Evolutionary conservation across 2,888 invertebrate genomes (phyloP).

Genomic region (Ophion ventricosus): DNA sequence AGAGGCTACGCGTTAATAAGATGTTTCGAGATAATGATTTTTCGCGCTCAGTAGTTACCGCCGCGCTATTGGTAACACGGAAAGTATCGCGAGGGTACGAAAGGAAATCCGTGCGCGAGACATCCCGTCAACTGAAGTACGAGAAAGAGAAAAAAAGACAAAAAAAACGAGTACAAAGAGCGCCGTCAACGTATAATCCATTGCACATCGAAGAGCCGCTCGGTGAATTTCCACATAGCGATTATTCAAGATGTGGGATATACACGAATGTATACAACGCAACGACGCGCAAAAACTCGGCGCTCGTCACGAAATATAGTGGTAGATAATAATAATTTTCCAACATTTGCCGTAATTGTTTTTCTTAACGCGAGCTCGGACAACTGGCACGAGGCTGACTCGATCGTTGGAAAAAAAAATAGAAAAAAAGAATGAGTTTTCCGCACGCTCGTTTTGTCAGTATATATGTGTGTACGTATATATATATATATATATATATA

Average conservation of each 20-base stretch:
- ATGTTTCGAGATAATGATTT: constrained; percentile 57
- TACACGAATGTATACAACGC: background rate
- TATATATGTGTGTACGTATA: too few species aligned
- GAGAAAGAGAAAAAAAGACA: background rate
- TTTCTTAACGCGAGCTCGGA: constrained; percentile 6
- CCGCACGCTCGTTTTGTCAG: background rate
- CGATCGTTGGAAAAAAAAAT: constrained; percentile 5
- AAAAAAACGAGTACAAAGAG: background rate
- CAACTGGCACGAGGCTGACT: constrained; percentile 17
- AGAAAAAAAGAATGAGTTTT: background rate
- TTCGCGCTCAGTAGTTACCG: constrained; percentile 44
- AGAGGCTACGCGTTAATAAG: constrained; percentile 60
- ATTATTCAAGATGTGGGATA: constrained; percentile 50
- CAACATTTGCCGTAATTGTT: constrained; percentile 9
- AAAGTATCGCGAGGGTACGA: constrained; percentile 6
- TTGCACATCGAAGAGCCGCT: constrained; percentile 51
- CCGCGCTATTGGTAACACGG: background rate
- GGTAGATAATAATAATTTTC: background rate
- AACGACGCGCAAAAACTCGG: constrained; percentile 11
- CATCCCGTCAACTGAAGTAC: background rate
- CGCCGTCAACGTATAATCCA: constrained; percentile 29
- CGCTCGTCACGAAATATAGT: background rate
- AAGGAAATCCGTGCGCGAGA: background rate
- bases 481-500: too few species aligned
- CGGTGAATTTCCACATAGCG: constrained; percentile 49